Base-by-base conservation (phyloP, 2,113 vertebrate genomes). In the Percina caprodes region DNA sequence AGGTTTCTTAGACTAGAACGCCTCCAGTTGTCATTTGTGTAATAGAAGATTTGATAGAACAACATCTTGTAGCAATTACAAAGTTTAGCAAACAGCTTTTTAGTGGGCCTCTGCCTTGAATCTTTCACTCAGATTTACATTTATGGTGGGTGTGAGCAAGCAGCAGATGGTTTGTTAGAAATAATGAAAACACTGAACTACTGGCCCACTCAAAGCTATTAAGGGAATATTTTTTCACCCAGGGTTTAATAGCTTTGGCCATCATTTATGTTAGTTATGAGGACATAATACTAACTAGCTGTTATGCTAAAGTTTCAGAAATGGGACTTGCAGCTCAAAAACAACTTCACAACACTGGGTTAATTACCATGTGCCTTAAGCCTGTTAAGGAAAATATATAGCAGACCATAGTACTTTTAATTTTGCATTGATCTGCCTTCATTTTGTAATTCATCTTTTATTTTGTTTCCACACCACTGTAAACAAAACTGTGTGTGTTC, bases 131-230 rank as follows among this genome's bases (percentile, higher is more conserved):
- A 60, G 45, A 82, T 85, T 79, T 82, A 66, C 74, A 80, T 87
- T 85, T 73, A 35, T 54, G 30, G 83, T 86, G 81, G 80, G 86
- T 82, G 86, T 86, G 70, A 70, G 58, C 45, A n/a, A 19, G 55
- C 55, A 77, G 74, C 85, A 86, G 84, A 90, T 86, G 82, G 82
- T 84, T 86, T 84, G 80, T 84, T 86, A 69, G 66, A 79, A 86
- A 84, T 77, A 83, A 80, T 84, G 71, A 87, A 68, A 60, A 79
- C 74, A 48, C 16, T 81, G 59, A 87, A 80, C 56, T 39, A 63
- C 56, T 85, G 83, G 69, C 87, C 84, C 79, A 80, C 81, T 86
- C 83, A 74, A 16, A 79, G 76, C 73, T 82, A 85, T 82, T 77
- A 77, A 58, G 67, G 39, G 62, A 69, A 4, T 67, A 49, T 52